Percentiles rank a stretch among this genome's conserved stretches.
phyloP scores from a whole-genome alignment of 2,113 vertebrate species.

The Spermophilus dauricus region DNA sequence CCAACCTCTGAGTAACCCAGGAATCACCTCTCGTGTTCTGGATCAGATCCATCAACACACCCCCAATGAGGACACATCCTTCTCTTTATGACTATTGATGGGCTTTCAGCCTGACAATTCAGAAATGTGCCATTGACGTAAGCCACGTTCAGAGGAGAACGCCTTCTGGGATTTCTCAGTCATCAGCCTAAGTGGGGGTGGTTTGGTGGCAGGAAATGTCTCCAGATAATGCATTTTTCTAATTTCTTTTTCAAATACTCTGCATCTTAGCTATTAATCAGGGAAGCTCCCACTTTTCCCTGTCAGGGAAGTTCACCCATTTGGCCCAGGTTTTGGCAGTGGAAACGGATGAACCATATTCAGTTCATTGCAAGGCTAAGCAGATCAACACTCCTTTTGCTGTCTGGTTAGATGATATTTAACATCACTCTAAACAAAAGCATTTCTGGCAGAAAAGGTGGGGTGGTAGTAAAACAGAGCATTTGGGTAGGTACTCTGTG shows the following conservation, averaged over 20 bases:
- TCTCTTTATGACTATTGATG: constrained; percentile 75
- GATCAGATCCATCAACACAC: constrained; percentile 76
- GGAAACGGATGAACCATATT: constrained; percentile 54
- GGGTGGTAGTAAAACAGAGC: neutral
- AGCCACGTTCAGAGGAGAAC: constrained; percentile 64
- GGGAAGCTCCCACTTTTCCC: constrained; percentile 72
- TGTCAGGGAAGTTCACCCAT: constrained; percentile 62
- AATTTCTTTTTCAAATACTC: constrained; percentile 77
- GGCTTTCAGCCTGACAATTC: constrained; percentile 75
- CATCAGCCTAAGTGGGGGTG: constrained; percentile 67
- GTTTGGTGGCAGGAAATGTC: constrained; percentile 81
- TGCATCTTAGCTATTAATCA: constrained; percentile 72
- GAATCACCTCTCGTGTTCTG: constrained; percentile 82
- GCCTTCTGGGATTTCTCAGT: constrained; percentile 76
- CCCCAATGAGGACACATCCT: constrained; percentile 72
- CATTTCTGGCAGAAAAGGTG: constrained; percentile 48
- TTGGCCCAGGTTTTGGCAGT: constrained; percentile 58
- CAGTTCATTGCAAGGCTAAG: constrained; percentile 69
- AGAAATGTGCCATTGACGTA: constrained; percentile 73
- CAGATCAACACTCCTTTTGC: constrained; percentile 56
- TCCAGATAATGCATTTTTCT: constrained; percentile 81
- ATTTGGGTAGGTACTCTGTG: neutral
- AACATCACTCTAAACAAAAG: constrained; percentile 68
- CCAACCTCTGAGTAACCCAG: constrained; percentile 66
- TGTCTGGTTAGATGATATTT: constrained; percentile 70